phyloP scores from a whole-genome alignment of 2,797 vertebrate species.

The Amblyraja radiata region DNA sequence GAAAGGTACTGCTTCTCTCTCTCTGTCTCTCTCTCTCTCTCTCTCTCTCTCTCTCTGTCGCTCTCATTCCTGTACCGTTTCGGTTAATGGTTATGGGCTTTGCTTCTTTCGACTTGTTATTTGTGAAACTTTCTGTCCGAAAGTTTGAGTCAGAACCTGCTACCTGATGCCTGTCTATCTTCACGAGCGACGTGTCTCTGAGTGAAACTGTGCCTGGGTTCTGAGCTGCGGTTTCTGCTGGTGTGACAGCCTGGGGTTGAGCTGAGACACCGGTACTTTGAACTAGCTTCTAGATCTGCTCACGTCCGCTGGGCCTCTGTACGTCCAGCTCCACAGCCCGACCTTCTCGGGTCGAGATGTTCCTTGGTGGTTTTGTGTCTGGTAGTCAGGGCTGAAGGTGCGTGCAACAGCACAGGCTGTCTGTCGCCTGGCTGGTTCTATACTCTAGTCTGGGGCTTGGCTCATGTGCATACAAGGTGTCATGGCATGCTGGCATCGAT shows the following conservation, averaged over 20 bases:
- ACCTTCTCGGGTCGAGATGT: too few relatives aligned
- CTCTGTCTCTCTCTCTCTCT: too few relatives aligned
- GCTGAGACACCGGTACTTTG: too few relatives aligned
- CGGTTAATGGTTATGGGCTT: background rate
- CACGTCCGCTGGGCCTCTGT: too few relatives aligned
- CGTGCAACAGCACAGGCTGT: background rate
- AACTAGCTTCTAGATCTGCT: background rate
- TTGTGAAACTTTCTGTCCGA: background rate
- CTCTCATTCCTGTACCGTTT: constrained; percentile 10
- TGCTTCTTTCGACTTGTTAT: background rate
- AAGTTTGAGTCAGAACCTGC: background rate
- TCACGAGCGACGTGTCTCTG: background rate
- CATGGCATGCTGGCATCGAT: background rate
- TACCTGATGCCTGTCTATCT: background rate
- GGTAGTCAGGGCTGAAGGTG: background rate
- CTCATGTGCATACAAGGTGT: too few relatives aligned
- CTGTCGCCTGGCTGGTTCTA: background rate
- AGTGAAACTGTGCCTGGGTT: background rate
- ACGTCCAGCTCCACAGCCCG: too few relatives aligned
- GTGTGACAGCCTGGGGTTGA: background rate
- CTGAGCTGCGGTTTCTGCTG: background rate
- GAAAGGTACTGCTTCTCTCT: constrained; percentile 68
- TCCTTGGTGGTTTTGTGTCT: background rate
- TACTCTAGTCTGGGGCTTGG: too few relatives aligned
- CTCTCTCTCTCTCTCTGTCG: too few relatives aligned